These are phyloP conservation scores for Glaucidium brasilianum DNA, from an alignment of 2,113 vertebrate species.

Conservation along the genomic window DNA sequence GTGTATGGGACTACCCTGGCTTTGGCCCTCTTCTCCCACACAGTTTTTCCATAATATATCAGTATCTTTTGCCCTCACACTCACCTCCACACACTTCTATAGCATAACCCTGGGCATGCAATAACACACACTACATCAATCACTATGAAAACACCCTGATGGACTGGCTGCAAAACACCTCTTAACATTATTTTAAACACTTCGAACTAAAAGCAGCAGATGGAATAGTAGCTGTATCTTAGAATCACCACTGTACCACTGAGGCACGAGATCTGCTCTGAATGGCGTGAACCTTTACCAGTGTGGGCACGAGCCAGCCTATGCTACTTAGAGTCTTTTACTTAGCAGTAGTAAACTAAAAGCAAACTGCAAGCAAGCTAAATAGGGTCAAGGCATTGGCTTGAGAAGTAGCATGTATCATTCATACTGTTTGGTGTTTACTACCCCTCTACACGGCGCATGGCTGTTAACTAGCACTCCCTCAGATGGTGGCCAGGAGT, in stretches of 20 bases:
- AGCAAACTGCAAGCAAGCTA: neutral
- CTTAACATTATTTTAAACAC: neutral
- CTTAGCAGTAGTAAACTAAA: neutral
- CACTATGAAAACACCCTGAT: neutral
- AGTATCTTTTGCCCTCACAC: neutral
- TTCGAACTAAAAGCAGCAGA: neutral
- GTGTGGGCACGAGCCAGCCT: neutral
- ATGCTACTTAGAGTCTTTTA: neutral
- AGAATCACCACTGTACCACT: neutral
- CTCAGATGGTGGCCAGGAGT: neutral
- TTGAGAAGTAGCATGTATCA: neutral
- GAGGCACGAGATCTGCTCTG: neutral
- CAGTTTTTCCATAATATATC: neutral
- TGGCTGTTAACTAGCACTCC: neutral
- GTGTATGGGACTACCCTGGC: neutral
- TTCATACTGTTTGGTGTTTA: neutral
- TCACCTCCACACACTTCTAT: neutral
- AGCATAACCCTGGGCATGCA: neutral
- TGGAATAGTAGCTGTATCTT: neutral
- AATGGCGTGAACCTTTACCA: neutral
- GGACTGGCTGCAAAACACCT: neutral
- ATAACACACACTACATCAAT: neutral
- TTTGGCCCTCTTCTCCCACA: neutral
- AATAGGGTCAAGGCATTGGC: neutral
- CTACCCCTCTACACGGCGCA: too few relatives aligned